phyloP scores from a whole-genome alignment of 2,113 vertebrate species.

The Ceyx melanurus region DNA sequence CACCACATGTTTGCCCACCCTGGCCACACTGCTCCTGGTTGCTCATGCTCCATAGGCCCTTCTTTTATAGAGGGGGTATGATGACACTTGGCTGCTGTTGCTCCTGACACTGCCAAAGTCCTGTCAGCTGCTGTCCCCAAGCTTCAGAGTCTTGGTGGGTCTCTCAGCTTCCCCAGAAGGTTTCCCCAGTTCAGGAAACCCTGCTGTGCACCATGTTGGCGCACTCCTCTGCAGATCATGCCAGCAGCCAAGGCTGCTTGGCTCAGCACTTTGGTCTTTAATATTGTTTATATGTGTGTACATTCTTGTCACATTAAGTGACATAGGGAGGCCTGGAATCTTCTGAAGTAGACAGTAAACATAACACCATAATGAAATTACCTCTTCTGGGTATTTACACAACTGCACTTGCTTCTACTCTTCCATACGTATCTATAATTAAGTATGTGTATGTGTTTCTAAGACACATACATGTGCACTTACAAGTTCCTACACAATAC shows the following conservation, averaged over 20 bases:
- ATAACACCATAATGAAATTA: not conserved
- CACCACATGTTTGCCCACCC: fast-evolving
- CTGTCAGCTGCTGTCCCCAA: fast-evolving
- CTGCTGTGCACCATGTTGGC: fast-evolving
- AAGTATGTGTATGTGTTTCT: not conserved
- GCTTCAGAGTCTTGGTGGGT: fast-evolving
- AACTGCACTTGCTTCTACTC: not conserved
- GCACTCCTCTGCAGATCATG: fast-evolving
- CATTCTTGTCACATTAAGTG: not conserved
- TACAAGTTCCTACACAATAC: not conserved
- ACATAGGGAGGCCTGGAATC: not conserved
- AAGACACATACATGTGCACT: not conserved
- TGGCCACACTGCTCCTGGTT: not conserved
- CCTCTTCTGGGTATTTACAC: not conserved
- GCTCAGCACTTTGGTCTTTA: not conserved
- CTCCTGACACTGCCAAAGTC: fast-evolving
- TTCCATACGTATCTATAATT: not conserved
- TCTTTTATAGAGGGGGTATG: not conserved
- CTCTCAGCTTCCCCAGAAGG: not conserved
- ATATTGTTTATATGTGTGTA: not conserved
- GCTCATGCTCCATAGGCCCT: not conserved
- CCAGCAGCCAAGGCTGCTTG: fast-evolving
- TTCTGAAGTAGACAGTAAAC: not conserved
- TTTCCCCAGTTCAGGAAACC: not conserved
- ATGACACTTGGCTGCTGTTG: fast-evolving